phyloP scores from a whole-genome alignment of 2,113 vertebrate genomes.

The Leucosticte australis region DNA sequence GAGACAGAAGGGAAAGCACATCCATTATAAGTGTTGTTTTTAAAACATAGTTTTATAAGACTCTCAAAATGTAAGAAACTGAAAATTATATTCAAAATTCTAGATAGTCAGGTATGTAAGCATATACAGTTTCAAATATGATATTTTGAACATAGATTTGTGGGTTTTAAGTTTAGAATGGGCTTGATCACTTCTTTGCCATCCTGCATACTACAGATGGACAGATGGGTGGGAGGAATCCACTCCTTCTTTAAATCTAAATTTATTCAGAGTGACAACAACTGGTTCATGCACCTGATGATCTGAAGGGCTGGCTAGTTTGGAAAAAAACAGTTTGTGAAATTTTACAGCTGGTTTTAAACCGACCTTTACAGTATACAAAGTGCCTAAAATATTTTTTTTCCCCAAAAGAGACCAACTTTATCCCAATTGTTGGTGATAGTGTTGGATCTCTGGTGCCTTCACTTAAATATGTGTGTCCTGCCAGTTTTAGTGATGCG shows the following conservation, averaged over 20 bases:
- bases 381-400: not conserved
- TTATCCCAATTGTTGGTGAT: not conserved
- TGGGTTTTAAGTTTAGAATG: not conserved
- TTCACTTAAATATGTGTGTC: not conserved
- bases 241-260: not conserved
- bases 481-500: not conserved
- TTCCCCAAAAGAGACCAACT: not conserved
- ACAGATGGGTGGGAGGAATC: not conserved
- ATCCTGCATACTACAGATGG: not conserved
- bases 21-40: slow-evolving; percentile 47
- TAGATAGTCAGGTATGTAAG: not conserved
- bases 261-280: not conserved
- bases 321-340: not conserved
- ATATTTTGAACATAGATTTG: not conserved
- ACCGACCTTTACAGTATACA: not conserved
- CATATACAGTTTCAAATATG: not conserved
- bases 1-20: slow-evolving; percentile 59
- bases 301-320: not conserved
- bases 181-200: not conserved
- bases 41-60: slow-evolving; percentile 56
- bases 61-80: slow-evolving; percentile 9
- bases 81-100: not conserved
- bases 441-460: not conserved
- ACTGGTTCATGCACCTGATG: not conserved
- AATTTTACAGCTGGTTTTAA: not conserved